These are phyloP conservation scores for Eupithecia vulgata DNA, from an alignment of 2,888 invertebrate species.

Conservation along the genomic window DNA sequence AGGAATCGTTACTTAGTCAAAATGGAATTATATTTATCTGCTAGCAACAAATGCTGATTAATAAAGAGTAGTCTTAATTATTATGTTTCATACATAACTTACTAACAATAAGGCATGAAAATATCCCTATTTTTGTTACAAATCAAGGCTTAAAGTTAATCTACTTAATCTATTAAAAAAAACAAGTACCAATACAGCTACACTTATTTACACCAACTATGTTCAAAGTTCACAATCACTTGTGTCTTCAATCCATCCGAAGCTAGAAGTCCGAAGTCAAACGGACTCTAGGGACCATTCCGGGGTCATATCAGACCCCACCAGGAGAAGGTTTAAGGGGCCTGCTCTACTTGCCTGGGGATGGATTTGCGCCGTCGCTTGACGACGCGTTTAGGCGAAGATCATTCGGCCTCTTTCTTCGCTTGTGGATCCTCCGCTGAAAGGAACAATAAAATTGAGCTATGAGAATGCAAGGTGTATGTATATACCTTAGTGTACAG, in stretches of 20 bases:
- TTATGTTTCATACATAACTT: neutral
- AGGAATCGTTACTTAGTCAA: neutral
- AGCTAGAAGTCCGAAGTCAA: neutral
- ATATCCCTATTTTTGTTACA: neutral
- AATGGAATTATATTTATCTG: neutral
- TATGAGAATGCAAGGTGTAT: neutral
- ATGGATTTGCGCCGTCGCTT: constrained; percentile 80
- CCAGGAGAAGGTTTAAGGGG: constrained; percentile 12
- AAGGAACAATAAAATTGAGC: constrained; percentile 25
- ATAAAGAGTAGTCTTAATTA: neutral
- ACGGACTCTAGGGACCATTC: neutral
- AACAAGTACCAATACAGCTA: neutral
- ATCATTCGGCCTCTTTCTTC: constrained; percentile 80
- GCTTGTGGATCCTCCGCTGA: constrained; percentile 74
- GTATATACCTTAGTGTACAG: neutral
- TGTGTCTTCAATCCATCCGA: constrained; percentile 25
- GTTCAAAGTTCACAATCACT: constrained; percentile 23
- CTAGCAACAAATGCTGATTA: neutral
- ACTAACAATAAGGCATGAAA: neutral
- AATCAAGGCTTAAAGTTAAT: neutral
- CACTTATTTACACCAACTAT: constrained; percentile 13
- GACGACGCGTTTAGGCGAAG: constrained; percentile 80
- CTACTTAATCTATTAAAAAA: neutral
- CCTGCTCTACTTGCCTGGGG: constrained; percentile 68
- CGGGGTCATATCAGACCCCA: constrained; percentile 10